Base-by-base conservation (phyloP, 1,140 invertebrate species). In the Triops cancriformis region DNA sequence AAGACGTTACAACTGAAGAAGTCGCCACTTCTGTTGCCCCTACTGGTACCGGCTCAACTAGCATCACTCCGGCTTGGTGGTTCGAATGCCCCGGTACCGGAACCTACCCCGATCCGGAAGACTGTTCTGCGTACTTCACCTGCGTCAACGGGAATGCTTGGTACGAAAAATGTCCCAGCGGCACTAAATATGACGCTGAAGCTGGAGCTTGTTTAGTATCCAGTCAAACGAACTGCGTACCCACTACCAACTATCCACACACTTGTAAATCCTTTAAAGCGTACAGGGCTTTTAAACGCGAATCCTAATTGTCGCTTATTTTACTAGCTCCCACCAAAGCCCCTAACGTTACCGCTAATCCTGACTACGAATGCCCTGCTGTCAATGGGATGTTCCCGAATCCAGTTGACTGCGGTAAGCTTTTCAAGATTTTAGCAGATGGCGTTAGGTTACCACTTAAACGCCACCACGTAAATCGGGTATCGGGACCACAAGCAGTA, bases 301-400 rank as follows among this genome's bases (percentile, higher is more conserved):
- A 45, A 12, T 45, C 43, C 43, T 45, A 45, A 5, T 1, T 45
- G 43, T 12, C 11, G 18, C 3, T 45, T 12, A 45, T 45, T 64
- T 64, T 51, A n/a, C n/a, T 41, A 42, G 45, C 75, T n/a, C 45
- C 75, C 42, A 41, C 75, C 10, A 76, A 43, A 28, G 45, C 45
- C 12, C 75, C 41, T 26, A 76, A 41, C 42, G 75, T 76, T 14
- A 76, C 75, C 23, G 37, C 75, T 12, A 37, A 76, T 27, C 31
- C 31, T 41, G 14, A 43, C 26, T 76, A 41, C 37, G 75, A 76
- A 43, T 76, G 75, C 43, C 75, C 75, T n/a, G 75, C 41, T n/a
- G 37, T 14, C 37, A 43, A 51, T 45, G 75, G 75, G 18, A 41
- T 76, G 37, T 76, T 76, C 26, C 1, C 75, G 12, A 76, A 76